Evolutionary conservation across 1,140 invertebrate genomes (phyloP), one percentile per base, ranked within the genome.

Genomic region (Xylocopa sonorina): DNA sequence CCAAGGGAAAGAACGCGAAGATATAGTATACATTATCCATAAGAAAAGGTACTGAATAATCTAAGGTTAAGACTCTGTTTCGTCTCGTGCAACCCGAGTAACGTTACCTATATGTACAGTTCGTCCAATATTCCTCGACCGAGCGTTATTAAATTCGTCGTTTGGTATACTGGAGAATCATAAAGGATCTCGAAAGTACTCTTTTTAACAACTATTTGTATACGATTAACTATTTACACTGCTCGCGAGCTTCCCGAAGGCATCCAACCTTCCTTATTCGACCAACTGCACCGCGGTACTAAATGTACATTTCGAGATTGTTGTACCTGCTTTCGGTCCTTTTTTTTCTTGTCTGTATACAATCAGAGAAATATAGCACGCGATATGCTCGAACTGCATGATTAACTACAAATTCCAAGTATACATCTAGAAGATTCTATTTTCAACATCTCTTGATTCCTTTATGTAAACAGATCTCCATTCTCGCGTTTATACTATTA

Each of bases 1-100:
- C 55, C 71, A 75, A 73, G 51, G 41, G 66, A 53, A 53, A 51
- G 51, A 34, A n/a, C 58, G 51, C 16, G 43, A 69, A 60, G 34
- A 43, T 79, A 75, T 79, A 75, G 46, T 62, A 24, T 41, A 73
- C 69, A 48, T 72, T 51, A 46, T 79, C 67, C 74, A 58, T 66
- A 71, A 3, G 67, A 81, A 81, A 83, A 64, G 87, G 86, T 88
- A 86, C 85, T 78, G 80, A 87, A 77, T 32, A 83, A 87, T 84
- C 75, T 51, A 66, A 58, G 72, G 75, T 76, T 80, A 72, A 74
- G 29, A 48, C 24, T 74, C 7, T 38, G 43, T 63, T 63, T 50
- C 34, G n/a, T 73, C 51, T 66, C 50, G 60, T 46, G 58, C 77
- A 66, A 74, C 66, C 82, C 66, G 21, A 51, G 12, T 76, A 66